Percentiles rank a stretch among this genome's conserved stretches.
phyloP scores from a whole-genome alignment of 2,888 invertebrate genomes.

The Archips crataeganus region DNA sequence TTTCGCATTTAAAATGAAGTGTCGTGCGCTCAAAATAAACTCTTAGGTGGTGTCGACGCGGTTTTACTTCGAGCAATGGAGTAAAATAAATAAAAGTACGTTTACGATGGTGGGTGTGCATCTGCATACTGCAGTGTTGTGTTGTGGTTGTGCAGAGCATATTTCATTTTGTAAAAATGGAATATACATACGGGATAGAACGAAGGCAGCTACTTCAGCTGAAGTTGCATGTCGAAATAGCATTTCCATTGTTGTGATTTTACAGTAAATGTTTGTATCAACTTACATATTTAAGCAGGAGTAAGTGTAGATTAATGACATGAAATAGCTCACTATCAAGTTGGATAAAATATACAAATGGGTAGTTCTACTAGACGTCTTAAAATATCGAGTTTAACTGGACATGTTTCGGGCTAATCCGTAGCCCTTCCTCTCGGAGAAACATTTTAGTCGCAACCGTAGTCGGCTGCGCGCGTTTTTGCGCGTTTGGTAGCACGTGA shows the following conservation, averaged over 20 bases:
- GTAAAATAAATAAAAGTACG: conserved; percentile 18
- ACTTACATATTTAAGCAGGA: no score
- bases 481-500: no score
- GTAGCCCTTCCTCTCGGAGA: no score
- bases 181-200: not conserved
- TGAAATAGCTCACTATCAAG: no score
- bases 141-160: not conserved
- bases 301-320: no score
- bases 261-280: no score
- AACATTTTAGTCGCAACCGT: no score
- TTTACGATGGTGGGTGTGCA: conserved; percentile 12
- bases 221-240: not conserved
- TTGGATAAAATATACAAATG: no score
- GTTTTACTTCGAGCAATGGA: conserved; percentile 1
- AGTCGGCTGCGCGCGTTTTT: no score
- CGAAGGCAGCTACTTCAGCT: not conserved
- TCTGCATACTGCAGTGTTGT: conserved; percentile 30
- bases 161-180: conserved; percentile 19
- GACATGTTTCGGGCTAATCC: no score
- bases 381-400: no score
- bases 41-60: conserved; percentile 21
- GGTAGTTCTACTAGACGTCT: no score
- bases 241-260: not conserved
- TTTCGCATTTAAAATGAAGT: conserved; percentile 53
- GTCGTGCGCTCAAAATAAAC: conserved; percentile 55